phyloP scores from a whole-genome alignment of 1,140 invertebrate genomes.

The Drosophila sp. region DNA sequence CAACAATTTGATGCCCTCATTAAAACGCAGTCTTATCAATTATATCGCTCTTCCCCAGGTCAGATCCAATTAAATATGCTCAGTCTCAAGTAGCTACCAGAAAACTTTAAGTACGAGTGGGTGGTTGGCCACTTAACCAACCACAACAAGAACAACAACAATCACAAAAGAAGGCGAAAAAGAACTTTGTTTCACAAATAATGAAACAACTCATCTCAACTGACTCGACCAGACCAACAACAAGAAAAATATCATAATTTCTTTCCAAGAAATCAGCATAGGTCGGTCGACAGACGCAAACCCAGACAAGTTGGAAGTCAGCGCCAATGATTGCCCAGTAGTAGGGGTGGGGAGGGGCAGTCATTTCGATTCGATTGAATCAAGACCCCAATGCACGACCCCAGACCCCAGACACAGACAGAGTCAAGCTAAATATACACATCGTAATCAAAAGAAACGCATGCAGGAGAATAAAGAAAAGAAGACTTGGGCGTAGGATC shows the following conservation, averaged over 20 bases:
- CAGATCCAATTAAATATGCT: constrained; percentile 36
- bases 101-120: constrained; percentile 51
- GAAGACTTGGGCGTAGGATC: constrained; percentile 68
- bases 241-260: constrained; percentile 67
- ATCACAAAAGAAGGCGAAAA: constrained; percentile 17
- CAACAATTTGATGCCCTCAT: constrained; percentile 2
- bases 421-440: constrained; percentile 61
- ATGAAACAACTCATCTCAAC: constrained; percentile 15
- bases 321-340: constrained; percentile 62
- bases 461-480: constrained; percentile 23
- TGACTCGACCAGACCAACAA: constrained; percentile 37
- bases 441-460: constrained; percentile 55
- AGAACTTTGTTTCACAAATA: constrained; percentile 24
- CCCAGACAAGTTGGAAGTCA: constrained; percentile 22
- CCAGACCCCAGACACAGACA: constrained; percentile 40
- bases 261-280: constrained; percentile 76
- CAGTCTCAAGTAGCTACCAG: constrained; percentile 19
- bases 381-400: constrained; percentile 71
- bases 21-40: constrained; percentile 15
- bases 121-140: constrained; percentile 28
- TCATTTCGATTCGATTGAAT: constrained; percentile 64
- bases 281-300: constrained; percentile 59
- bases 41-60: constrained; percentile 28
- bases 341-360: constrained; percentile 19
- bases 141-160: constrained; percentile 17